Base-by-base conservation (phyloP, 2,888 invertebrate species). In the Oscheius sp. region DNA sequence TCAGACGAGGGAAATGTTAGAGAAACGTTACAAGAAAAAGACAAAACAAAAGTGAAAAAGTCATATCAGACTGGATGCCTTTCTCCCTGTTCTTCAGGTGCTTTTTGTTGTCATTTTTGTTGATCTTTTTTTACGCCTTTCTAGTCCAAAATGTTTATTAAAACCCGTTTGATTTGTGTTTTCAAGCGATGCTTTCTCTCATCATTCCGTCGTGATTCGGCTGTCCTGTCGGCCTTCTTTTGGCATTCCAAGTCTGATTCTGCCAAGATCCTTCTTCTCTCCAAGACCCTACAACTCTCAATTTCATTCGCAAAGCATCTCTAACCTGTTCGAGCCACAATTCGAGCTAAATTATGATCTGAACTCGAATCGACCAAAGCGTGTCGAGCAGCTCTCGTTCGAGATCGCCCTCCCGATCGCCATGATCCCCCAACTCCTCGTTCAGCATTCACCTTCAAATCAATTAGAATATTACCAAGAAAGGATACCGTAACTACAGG, bases 291-390 rank as follows among this genome's bases (percentile, higher is more conserved):
- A 12, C 15, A 65, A 65, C n/a, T 15, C 3, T 39, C 27, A 31
- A 29, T 65, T 33, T 6, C 17, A 10, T 8, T 27, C 53, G 15
- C 15, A 45, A 34, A 50, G 48, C 4, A 25, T 20, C 20, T 12
- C 8, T 39, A n/a, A 68, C 68, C 68, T 29, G 33, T 68, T 33
- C 68, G 34, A 1, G 68, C 68, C 1, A 68, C 68, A 8, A 77
- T 61, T 17, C 76, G 27, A 8, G 76, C 73, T 45, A 79, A 57
- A 53, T 79, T 79, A 57, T 79, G 79, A 58, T 79, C 79, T 1
- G 76, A 77, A 37, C 69, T 74, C 17, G 76, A 77, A 45, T 79
- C 79, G 17, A 77, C 75, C 31, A 79, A 64, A 10, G 77, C 70
- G 42, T 63, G 65, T 5, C 69, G 57, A 31, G 55, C 65, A n/a